phyloP scores from a whole-genome alignment of 1,140 invertebrate species.

The Melitaea cinxia region DNA sequence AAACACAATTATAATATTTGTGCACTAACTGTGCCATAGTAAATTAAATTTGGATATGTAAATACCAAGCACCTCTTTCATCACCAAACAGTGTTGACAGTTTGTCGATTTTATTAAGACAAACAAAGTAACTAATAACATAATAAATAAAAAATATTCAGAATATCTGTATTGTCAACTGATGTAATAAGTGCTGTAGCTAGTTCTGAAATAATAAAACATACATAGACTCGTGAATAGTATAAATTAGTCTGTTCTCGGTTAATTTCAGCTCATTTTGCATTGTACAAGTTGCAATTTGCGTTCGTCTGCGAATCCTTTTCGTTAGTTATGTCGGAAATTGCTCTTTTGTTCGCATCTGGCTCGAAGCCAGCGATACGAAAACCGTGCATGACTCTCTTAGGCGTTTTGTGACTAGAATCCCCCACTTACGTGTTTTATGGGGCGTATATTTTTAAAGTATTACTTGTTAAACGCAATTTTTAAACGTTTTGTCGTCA shows the following conservation, averaged over 20 bases:
- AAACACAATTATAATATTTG: too few relatives aligned
- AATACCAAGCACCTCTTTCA: too few relatives aligned
- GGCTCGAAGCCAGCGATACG: slow-evolving; percentile 21
- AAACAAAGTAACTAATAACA: too few relatives aligned
- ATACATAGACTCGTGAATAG: not conserved
- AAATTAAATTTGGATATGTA: too few relatives aligned
- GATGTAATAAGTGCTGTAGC: too few relatives aligned
- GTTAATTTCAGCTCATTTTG: not conserved
- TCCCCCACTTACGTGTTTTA: not conserved
- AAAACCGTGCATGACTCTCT: slow-evolving; percentile 16
- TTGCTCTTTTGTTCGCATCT: slow-evolving; percentile 31
- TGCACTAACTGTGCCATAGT: too few relatives aligned
- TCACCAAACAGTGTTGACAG: too few relatives aligned
- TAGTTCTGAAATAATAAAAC: slow-evolving; percentile 4
- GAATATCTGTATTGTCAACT: too few relatives aligned
- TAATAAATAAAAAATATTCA: too few relatives aligned
- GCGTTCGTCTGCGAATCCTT: slow-evolving; percentile 15
- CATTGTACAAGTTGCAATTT: slow-evolving; percentile 18
- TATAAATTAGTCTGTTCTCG: not conserved
- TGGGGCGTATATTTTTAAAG: not conserved
- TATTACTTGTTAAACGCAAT: too few relatives aligned
- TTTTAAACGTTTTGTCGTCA: too few relatives aligned
- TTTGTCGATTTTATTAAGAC: too few relatives aligned
- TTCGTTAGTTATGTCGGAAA: slow-evolving; percentile 20
- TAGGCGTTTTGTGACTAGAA: slow-evolving; percentile 5